Conservation (phyloP, 1,140 invertebrate genomes). For the Drosophila suzukii region DNA sequence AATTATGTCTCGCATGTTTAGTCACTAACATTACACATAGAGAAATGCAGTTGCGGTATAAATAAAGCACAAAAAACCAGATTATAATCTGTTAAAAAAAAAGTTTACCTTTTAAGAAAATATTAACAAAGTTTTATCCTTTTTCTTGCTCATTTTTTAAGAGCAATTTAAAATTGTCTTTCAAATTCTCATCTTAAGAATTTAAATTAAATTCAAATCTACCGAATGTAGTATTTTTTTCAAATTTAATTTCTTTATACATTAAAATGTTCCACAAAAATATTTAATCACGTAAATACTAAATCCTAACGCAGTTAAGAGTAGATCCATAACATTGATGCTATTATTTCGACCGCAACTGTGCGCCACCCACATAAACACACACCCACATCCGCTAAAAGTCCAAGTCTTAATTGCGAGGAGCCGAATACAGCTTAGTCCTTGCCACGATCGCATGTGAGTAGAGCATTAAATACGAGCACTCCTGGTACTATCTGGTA, state of each 20-base stretch:
- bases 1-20: conserved; percentile 50
- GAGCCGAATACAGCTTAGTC: conserved; percentile 84
- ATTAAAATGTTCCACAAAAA: too few species aligned
- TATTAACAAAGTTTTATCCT: too few species aligned
- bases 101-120: too few species aligned
- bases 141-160: too few species aligned
- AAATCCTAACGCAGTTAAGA: too few species aligned
- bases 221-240: too few species aligned
- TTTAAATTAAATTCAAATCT: neutral
- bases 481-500: conserved; percentile 44
- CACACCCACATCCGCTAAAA: conserved; percentile 20
- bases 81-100: neutral
- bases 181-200: too few species aligned
- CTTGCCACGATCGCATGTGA: conserved; percentile 81
- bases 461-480: conserved; percentile 65
- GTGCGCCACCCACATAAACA: conserved; percentile 1
- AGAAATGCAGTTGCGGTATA: neutral
- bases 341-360: conserved; percentile 20
- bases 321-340: too few species aligned
- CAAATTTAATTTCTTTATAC: too few species aligned
- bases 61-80: neutral
- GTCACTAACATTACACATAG: conserved; percentile 7
- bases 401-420: conserved; percentile 30
- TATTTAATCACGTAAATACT: too few species aligned
- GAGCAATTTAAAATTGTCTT: neutral